Evolutionary conservation across 2,888 invertebrate species (phyloP), one percentile per base, ranked within the genome.

Genomic region (Euspilapteryx auroguttella): DNA sequence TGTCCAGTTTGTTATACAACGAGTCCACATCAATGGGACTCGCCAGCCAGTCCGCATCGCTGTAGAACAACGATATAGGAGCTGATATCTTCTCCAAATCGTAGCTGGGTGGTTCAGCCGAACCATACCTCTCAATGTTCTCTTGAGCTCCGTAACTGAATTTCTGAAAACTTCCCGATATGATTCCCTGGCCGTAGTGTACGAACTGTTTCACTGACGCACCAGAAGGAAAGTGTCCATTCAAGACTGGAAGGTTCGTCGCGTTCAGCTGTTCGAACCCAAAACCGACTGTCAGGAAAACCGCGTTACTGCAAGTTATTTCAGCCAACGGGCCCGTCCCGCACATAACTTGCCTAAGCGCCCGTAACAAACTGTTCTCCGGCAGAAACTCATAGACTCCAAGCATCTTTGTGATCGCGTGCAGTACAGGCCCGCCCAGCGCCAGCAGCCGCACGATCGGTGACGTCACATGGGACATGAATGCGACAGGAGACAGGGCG

Each of bases 381-480:
- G 89, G 87, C 9, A 83, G 42, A 37, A 90, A 83, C 44, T 89
- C 87, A 33, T 82, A 47, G 0, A 71, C 24, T 0, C 83, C 82
- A 32, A 84, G 34, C 21, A 54, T 33, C 22, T 56, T 51, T n/a
- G 45, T 21, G 3, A 53, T 26, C 6, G 37, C 41, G 21, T 57
- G 44, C 3, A 58, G 29, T 2, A 56, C 17, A 1, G 48, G 37
- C 1, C 47, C 48, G 1, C 50, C 52, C 0, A 55, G 47, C 2
- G 65, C 44, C 8, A 63, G 11, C 1, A 68, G 34, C 12, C 57
- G 42, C 3, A 64, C 39, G 8, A 65, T 20, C 1, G 69, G 69
- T 0, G 65, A 58, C 13, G 39, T 49, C 2, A 64, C 47, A 24
- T 75, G 48, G 2, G 54, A 42, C 58, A 78, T 62, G 37, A 64